Evolutionary conservation across 2,888 invertebrate species (phyloP).

Genomic region (Netelia fuscicornis): DNA sequence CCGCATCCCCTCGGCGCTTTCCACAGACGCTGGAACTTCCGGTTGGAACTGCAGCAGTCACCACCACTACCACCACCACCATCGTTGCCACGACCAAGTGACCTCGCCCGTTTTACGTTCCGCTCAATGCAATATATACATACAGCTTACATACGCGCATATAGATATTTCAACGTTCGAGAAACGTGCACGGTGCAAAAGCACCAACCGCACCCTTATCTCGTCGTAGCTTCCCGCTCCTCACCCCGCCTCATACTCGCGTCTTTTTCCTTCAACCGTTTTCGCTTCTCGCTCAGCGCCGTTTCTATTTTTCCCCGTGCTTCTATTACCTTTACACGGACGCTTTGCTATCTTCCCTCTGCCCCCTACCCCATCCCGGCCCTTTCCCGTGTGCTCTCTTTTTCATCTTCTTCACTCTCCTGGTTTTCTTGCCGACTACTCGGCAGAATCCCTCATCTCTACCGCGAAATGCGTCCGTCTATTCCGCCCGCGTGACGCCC

Average conservation of each 20-base stretch:
- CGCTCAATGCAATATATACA: slow-evolving; percentile 43
- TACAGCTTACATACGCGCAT: not conserved
- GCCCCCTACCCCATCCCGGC: slow-evolving; percentile 70
- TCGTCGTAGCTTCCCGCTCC: slow-evolving; percentile 74
- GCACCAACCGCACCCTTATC: slow-evolving; percentile 77
- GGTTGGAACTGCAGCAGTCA: slow-evolving; percentile 71
- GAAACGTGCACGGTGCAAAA: slow-evolving; percentile 45
- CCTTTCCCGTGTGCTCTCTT: slow-evolving; percentile 63
- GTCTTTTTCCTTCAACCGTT: slow-evolving; percentile 72
- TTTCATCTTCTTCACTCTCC: slow-evolving; percentile 46
- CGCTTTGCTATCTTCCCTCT: slow-evolving; percentile 69
- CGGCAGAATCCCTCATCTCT: slow-evolving; percentile 46
- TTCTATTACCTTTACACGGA: slow-evolving; percentile 79
- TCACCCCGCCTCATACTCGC: slow-evolving; percentile 25
- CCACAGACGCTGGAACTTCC: slow-evolving; percentile 65
- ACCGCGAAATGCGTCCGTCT: slow-evolving; percentile 53
- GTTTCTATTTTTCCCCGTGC: slow-evolving; percentile 67
- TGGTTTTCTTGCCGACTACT: not conserved
- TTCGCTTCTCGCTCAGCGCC: slow-evolving; percentile 57
- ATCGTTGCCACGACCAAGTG: slow-evolving; percentile 65
- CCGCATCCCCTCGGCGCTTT: slow-evolving; percentile 67
- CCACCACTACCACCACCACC: slow-evolving; percentile 46
- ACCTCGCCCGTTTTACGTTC: slow-evolving; percentile 65
- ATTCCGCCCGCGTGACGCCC: not conserved
- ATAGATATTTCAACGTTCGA: slow-evolving; percentile 56